phyloP scores from a whole-genome alignment of 2,113 vertebrate species.

The Aleadryas rufinucha region DNA sequence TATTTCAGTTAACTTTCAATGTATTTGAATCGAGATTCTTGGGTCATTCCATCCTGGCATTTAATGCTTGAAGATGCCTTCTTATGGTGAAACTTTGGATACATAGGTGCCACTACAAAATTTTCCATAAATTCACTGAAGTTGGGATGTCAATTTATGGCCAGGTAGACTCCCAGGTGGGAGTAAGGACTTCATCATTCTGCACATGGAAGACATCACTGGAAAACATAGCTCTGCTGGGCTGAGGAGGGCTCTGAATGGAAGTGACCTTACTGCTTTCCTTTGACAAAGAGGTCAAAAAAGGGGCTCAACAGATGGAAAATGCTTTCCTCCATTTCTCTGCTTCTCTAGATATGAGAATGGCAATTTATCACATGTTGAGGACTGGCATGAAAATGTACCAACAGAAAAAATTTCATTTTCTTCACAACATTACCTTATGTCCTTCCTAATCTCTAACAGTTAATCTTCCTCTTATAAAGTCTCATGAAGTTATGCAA shows the following conservation, averaged over 20 bases:
- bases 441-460: neutral
- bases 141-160: neutral
- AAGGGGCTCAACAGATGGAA: neutral
- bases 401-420: neutral
- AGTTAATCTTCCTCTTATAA: neutral
- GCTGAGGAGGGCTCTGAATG: neutral
- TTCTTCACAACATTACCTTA: neutral
- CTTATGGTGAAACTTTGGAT: neutral
- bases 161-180: neutral
- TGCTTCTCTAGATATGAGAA: neutral
- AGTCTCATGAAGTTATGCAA: neutral
- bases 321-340: neutral
- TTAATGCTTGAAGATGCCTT: neutral
- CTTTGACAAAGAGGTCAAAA: neutral
- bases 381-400: neutral
- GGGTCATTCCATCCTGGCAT: neutral
- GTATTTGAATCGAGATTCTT: neutral
- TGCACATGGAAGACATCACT: neutral
- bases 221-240: neutral
- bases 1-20: neutral
- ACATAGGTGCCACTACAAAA: neutral
- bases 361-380: neutral
- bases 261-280: neutral
- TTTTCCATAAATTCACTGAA: neutral
- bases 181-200: neutral